phyloP scores from a whole-genome alignment of 2,113 vertebrate genomes.

The Entosphenus tridentatus region DNA sequence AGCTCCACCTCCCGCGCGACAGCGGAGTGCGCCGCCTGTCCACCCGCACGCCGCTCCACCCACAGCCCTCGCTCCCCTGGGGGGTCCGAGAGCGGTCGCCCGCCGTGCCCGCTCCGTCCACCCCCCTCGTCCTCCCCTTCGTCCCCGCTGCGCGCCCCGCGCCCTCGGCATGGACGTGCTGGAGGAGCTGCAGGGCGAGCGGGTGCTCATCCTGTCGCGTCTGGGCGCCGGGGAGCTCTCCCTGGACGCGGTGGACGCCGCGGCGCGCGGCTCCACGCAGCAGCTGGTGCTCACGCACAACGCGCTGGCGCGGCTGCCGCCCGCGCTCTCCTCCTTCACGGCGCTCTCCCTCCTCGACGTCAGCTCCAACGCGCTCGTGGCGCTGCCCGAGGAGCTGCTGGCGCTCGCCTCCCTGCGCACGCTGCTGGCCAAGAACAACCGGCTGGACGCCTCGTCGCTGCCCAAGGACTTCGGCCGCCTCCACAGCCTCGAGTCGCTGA shows the following conservation, averaged over 20 bases:
- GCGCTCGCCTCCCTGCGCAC: slow-evolving; percentile 37
- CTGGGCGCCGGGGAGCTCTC: slow-evolving; percentile 25
- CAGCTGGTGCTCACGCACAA: slow-evolving; percentile 47
- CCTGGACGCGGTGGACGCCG: slow-evolving; percentile 21
- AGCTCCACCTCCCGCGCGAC: too few species aligned
- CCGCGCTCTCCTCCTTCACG: slow-evolving; percentile 31
- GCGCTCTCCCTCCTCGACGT: slow-evolving; percentile 60
- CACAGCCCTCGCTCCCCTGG: neutral
- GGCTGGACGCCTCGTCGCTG: slow-evolving; percentile 49
- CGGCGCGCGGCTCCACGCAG: slow-evolving; percentile 27
- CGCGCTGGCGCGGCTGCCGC: slow-evolving; percentile 28
- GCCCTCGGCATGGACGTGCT: slow-evolving; percentile 21
- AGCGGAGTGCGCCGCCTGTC: neutral
- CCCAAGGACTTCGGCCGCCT: slow-evolving; percentile 53
- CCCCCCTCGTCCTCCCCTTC: neutral
- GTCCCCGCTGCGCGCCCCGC: too few species aligned
- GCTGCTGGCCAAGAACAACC: slow-evolving; percentile 78
- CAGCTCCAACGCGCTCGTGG: slow-evolving; percentile 48
- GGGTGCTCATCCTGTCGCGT: slow-evolving; percentile 34
- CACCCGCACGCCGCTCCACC: neutral
- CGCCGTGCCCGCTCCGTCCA: neutral
- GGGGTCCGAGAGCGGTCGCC: neutral
- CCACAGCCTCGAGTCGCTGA: slow-evolving; percentile 52
- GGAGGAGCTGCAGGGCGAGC: slow-evolving; percentile 19
- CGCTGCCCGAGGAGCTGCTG: slow-evolving; percentile 42